Base-by-base conservation (phyloP, 2,888 invertebrate genomes). In the Stictocephala bisonia region DNA sequence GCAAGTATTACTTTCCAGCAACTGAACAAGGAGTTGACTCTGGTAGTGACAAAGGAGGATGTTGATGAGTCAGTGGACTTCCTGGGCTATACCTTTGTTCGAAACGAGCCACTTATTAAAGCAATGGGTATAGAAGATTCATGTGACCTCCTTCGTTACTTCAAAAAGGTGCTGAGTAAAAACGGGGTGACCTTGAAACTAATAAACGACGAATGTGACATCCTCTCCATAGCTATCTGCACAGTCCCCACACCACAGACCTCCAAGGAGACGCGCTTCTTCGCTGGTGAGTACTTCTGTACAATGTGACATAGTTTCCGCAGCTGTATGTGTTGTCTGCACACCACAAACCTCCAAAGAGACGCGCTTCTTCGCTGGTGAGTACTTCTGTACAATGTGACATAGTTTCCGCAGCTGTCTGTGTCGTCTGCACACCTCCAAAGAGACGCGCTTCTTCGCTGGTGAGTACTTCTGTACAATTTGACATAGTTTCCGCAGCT, bases 281-380 rank as follows among this genome's bases (percentile, higher is more conserved):
- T 64, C 44, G 64, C 64, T 1, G 64, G 64, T 64, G 15, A 29
- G 29, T n/a, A n/a, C n/a, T n/a, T n/a, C n/a, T n/a, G n/a, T n/a
- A n/a, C n/a, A 41, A 24, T 64, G 64, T 15, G 41, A 64, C 26
- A 41, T 44, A 11, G 0, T 44, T 9, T 13, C 44, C 3, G 26
- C 13, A 2, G 64, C 44, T 2, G 26, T 64, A 15, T 64, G 64
- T 18, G 13, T 9, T 1, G 1, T 22, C 44, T 26, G 15, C n/a
- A n/a, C 1, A 7, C 44, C 64, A 1, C 15, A 22, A 3, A 1
- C 2, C 44, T 44, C 64, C 2, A 26, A 41, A 6, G 13, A 44
- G 24, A 26, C 2, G 1, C 11, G 64, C 15, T 41, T 44, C 3
- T 64, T 64, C 44, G 64, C 64, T 1, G 64, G 64, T 64, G 15